Evolutionary conservation across 2,888 invertebrate species (phyloP).

Genomic region (Caenorhabditis doughertyi): DNA sequence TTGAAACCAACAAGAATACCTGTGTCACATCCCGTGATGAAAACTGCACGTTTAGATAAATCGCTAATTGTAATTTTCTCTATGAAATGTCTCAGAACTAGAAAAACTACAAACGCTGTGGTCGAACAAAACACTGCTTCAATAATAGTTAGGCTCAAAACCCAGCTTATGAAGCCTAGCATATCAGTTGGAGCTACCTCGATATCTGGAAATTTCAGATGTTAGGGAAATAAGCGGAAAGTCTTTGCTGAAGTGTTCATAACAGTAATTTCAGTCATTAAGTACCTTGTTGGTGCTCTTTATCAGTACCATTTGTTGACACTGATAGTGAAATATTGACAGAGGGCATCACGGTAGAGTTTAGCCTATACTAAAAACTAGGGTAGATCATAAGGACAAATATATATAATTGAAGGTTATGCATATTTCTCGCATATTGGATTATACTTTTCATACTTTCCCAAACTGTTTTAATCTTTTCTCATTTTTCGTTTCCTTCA

Average conservation of each 20-base stretch:
- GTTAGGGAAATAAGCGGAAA: neutral
- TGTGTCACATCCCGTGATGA: slow-evolving; percentile 77
- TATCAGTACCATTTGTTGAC: slow-evolving; percentile 44
- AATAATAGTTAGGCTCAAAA: slow-evolving; percentile 26
- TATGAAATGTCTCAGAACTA: slow-evolving; percentile 43
- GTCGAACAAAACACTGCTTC: slow-evolving; percentile 10
- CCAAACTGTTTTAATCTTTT: slow-evolving; percentile 38
- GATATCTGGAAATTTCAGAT: slow-evolving; percentile 28
- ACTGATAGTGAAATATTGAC: slow-evolving; percentile 40
- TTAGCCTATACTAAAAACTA: slow-evolving; percentile 27
- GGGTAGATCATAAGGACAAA: neutral
- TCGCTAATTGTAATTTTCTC: slow-evolving; percentile 63
- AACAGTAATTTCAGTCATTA: slow-evolving; percentile 6
- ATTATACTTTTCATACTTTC: slow-evolving; percentile 49
- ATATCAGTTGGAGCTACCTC: slow-evolving; percentile 1
- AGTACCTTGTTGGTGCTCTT: slow-evolving; percentile 22
- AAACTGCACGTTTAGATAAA: slow-evolving; percentile 68
- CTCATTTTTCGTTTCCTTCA: slow-evolving; percentile 21
- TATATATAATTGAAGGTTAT: slow-evolving; percentile 6
- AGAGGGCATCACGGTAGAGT: slow-evolving; percentile 49
- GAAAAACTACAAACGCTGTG: slow-evolving; percentile 12
- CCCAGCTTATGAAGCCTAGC: slow-evolving; percentile 16
- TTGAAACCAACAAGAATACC: slow-evolving; percentile 41
- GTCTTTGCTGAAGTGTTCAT: neutral
- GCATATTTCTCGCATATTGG: slow-evolving; percentile 26